A percentile compares a stretch with the other conserved stretches of the same genome.
Evolutionary conservation across 2,113 vertebrate species (phyloP).

Genomic region (Neogobius melanostomus): DNA sequence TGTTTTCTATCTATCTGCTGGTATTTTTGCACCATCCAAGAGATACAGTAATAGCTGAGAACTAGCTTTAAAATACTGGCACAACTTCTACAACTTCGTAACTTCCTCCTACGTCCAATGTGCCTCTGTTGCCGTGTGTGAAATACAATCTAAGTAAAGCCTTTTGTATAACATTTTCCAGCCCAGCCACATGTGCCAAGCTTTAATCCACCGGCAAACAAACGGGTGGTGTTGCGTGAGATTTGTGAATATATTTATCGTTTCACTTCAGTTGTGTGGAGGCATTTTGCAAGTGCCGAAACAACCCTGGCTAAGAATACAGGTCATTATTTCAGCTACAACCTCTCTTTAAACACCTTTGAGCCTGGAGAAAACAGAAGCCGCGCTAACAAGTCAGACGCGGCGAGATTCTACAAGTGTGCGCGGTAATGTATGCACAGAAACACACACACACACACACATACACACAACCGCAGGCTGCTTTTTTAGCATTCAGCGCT

Average conservation of each 20-base stretch:
- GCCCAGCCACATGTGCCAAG: too few species aligned
- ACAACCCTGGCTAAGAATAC: not conserved
- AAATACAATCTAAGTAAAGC: too few species aligned
- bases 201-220: not conserved
- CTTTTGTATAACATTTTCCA: too few species aligned
- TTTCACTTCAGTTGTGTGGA: not conserved
- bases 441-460: not conserved
- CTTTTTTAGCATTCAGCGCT: conserved; percentile 19
- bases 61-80: too few species aligned
- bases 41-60: too few species aligned
- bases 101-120: too few species aligned
- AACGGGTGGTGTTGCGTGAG: not conserved
- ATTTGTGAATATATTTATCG: not conserved
- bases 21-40: too few species aligned
- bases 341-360: not conserved
- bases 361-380: not conserved
- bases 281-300: not conserved
- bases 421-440: conserved; percentile 1
- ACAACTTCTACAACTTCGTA: too few species aligned
- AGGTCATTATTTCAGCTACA: not conserved
- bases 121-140: too few species aligned
- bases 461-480: not conserved
- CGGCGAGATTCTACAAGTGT: not conserved
- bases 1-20: too few species aligned
- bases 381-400: not conserved